Evolutionary conservation across 2,888 invertebrate genomes (phyloP).

Genomic region (Molorchus minor): DNA sequence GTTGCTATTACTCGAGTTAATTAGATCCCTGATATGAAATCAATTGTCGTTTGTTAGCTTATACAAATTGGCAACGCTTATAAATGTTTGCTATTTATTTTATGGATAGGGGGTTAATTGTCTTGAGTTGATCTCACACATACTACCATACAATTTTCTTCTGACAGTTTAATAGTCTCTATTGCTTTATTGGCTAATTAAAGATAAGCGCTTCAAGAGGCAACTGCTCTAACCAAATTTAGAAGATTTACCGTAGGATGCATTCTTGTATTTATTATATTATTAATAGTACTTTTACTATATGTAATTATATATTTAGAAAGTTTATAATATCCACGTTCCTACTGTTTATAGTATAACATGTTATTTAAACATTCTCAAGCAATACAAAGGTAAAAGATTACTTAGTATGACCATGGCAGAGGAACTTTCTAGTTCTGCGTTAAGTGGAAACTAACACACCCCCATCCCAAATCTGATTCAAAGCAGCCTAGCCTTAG

Average conservation of each 20-base stretch:
- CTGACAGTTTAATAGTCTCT: conserved; percentile 27
- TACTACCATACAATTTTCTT: conserved; percentile 25
- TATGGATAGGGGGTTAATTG: conserved; percentile 33
- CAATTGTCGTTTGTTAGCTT: conserved; percentile 56
- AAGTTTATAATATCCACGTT: no score
- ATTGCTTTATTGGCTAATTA: conserved; percentile 30
- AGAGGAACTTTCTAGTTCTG: no score
- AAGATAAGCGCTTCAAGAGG: conserved; percentile 2
- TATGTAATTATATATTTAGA: not conserved
- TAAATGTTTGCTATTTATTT: conserved; percentile 33
- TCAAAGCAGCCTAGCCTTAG: no score
- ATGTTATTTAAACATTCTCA: no score
- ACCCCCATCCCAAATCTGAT: no score
- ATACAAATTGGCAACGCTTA: conserved; percentile 51
- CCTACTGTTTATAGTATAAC: no score
- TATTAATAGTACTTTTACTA: not conserved
- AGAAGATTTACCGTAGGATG: not conserved
- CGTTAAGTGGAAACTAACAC: no score
- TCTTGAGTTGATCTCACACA: conserved; percentile 28
- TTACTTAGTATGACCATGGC: no score
- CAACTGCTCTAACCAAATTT: not conserved
- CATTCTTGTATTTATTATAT: not conserved
- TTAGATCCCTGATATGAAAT: conserved; percentile 57
- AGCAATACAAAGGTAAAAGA: no score
- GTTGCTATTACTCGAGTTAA: conserved; percentile 54